Evolutionary conservation across 2,797 vertebrate species (phyloP), one percentile per base, ranked within the genome.

Genomic region (Nothura maculosa): DNA sequence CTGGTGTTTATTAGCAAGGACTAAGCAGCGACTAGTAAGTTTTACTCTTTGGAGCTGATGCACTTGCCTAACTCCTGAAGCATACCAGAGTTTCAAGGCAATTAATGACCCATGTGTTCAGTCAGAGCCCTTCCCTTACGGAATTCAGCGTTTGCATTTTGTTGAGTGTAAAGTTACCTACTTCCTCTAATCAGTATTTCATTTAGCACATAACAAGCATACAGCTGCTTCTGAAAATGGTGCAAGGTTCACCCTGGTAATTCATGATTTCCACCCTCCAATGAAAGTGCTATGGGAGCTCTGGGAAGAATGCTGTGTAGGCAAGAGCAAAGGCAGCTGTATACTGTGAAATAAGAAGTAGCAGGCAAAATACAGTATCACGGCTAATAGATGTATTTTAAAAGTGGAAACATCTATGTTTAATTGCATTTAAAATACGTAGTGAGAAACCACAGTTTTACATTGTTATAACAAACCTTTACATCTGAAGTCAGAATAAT

Each of bases 351-450:
- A 96, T 92, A 95, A 95, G 32, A 97, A 95, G 30, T 94, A 94
- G 89, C 96, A 93, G 96, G 95, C 96, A 94, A 96, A 97, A 84
- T 70, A 84, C 63, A 97, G 94, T 95, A 96, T 94, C 92, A 96
- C 95, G 96, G 94, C 92, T 97, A 95, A 93, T 94, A 94, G 95
- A 96, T 97, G 91, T 95, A 96, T 95, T 96, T 97, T 94, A 93
- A 62, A 93, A 97, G 94, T 96, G 97, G 92, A 97, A 97, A 97
- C 97, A 97, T 96, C 96, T 97, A 96, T 95, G 84, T 97, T 98
- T 98, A 98, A 98, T 97, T 96, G 96, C 94, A 96, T 97, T 95
- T 96, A 96, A 97, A 97, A 92, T 87, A 96, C 62, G 85, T 81
- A 93, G 95, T 97, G 97, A 96, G 95, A 97, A 97, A 97, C 85